Evolutionary conservation across 2,113 vertebrate species (phyloP), one percentile per base, ranked within the genome.

Genomic region (Halichoeres trimaculatus): DNA sequence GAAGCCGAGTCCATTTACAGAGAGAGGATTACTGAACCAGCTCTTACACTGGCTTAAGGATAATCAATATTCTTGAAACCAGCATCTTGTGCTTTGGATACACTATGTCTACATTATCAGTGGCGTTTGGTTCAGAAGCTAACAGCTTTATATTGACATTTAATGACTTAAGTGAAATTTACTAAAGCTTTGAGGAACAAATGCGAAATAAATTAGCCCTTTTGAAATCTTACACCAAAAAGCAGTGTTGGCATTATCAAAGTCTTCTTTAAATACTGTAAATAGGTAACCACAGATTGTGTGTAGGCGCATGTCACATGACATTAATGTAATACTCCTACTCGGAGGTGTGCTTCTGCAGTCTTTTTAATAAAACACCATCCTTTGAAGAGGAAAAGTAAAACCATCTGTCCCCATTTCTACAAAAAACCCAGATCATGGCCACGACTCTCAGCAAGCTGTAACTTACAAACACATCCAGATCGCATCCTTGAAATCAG

Each of bases 381-480:
- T 52, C 38, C 43, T 80, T 64, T 54, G 47, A 76, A 62, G 51
- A 23, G 54, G 40, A 47, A 51, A 71, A 86, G 51, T 77, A 38
- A 83, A 83, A 75, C 50, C 76, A 79, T 69, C 55, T 73, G 82
- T 61, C 19, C 23, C 13, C 22, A 55, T 9, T 67, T 64, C 55
- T 50, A 64, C 45, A 53, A 64, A 53, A 64, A 79, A 51, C 34
- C 61, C 34, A 65, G 56, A 51, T 74, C 60, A 34, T 14, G 26
- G 45, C 23, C 43, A 24, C 17, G 53, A 56, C 52, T 59, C 72
- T 43, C 38, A 45, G 52, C 35, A 24, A 45, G 50, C 50, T 19
- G 19, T 45, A 55, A 61, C 64, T 69, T 60, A 88, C 66, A 76
- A 68, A 83, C 56, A 70, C 81, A 38, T 70, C 38, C 66, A 65